Evolutionary conservation across 1,140 invertebrate species (phyloP), one percentile per base, ranked within the genome.

Genomic region (Galleria mellonella): DNA sequence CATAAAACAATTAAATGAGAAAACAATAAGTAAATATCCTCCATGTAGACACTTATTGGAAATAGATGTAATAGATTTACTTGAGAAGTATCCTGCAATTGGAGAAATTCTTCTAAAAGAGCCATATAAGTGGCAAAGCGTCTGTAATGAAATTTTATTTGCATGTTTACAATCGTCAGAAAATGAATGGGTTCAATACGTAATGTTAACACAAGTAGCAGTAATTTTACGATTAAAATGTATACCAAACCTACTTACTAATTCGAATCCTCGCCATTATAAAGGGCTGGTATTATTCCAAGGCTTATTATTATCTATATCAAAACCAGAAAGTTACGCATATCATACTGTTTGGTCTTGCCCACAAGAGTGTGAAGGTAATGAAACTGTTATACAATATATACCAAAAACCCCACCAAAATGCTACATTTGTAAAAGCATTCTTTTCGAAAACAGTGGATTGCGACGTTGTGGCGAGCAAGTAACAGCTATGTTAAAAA

Each of bases 281-380:
- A 43, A 37, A 9, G 62, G 63, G n/a, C 38, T 85, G 23, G 47
- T 55, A 27, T 39, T 32, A 5, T 56, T 65, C 47, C 38, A 64
- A 27, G 78, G 82, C 4, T 41, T 70, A 23, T 58, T 85, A 29
- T 14, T 85, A 40, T 40, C 55, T 28, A 46, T 69, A 13, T 67
- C 76, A 0, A 79, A 82, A 44, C 63, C 69, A 3, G 53, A 45
- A 5, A 68, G 49, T 27, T 78, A 76, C 38, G 72, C 74, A 17
- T 69, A 62, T 44, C 77, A 83, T 38, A 63, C 78, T n/a, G 75
- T 85, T 40, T 83, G 78, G 78, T 73, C 74, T 3, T 85, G 82
- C 32, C 78, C 75, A 10, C 78, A 85, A 59, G 70, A 79, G 33
- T 85, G 82, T 54, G 82, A 83, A 39, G 77, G 63, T 4, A 83